Conservation (phyloP, 2,113 vertebrate genomes). For the Xerus inauris region DNA sequence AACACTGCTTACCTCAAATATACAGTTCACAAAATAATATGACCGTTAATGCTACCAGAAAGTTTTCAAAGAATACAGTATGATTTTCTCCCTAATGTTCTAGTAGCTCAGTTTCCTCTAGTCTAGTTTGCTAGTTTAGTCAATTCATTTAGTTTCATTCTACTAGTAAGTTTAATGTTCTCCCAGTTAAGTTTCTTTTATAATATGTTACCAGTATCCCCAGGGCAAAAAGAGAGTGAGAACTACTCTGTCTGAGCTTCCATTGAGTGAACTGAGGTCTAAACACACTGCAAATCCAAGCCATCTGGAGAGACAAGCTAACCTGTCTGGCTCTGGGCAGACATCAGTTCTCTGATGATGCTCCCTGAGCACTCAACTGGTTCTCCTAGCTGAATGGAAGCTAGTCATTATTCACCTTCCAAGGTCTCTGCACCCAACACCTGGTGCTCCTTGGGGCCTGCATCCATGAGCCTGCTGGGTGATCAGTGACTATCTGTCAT, state of each 20-base stretch:
- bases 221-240: constrained; percentile 22
- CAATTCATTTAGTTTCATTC: not conserved
- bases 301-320: not conserved
- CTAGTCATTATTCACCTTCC: not conserved
- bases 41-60: not conserved
- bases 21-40: not conserved
- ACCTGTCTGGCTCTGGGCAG: not conserved
- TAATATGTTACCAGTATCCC: not conserved
- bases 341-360: not conserved
- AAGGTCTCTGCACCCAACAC: not conserved
- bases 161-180: not conserved
- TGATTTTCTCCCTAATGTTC: constrained; percentile 20
- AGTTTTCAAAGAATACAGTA: not conserved
- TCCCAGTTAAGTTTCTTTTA: not conserved
- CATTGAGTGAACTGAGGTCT: not conserved
- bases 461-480: not conserved
- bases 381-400: not conserved
- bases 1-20: not conserved
- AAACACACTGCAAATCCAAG: not conserved
- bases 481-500: not conserved
- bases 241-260: not conserved
- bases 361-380: not conserved
- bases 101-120: not conserved
- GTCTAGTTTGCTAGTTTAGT: not conserved
- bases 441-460: not conserved